Percentiles rank a stretch among this genome's conserved stretches.
phyloP scores from a whole-genome alignment of 2,888 invertebrate species.

The Drosophila picticornis region DNA sequence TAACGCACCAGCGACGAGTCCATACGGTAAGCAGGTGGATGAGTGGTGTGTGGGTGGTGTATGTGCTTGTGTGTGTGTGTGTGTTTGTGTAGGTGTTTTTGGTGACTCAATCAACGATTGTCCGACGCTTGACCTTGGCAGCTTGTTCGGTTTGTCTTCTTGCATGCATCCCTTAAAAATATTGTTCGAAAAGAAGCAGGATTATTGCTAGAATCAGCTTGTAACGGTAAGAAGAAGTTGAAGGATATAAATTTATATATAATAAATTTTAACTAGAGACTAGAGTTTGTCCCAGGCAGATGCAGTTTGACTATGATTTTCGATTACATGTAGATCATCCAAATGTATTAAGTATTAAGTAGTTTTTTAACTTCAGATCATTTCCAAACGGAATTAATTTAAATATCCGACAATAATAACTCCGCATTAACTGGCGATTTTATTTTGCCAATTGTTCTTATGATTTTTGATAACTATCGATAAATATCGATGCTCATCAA shows the following conservation, averaged over 20 bases:
- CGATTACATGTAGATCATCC: not conserved
- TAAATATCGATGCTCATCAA: not conserved
- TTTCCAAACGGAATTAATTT: too few species aligned
- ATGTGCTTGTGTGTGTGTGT: not conserved
- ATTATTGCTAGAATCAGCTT: not conserved
- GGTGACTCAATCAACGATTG: constrained; percentile 24
- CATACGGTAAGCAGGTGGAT: constrained; percentile 18
- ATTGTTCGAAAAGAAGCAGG: not conserved
- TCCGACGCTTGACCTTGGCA: constrained; percentile 52
- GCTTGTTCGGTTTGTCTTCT: constrained; percentile 1
- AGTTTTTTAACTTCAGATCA: too few species aligned
- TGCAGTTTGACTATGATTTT: not conserved
- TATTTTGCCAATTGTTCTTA: too few species aligned
- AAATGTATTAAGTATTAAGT: too few species aligned
- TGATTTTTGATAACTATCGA: not conserved
- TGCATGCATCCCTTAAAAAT: not conserved
- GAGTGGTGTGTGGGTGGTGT: not conserved
- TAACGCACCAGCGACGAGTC: constrained; percentile 9
- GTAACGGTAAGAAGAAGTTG: not conserved
- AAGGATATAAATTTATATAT: not conserved
- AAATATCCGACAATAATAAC: too few species aligned
- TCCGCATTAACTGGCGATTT: too few species aligned
- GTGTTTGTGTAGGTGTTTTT: not conserved
- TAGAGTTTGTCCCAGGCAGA: not conserved
- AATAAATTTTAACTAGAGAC: not conserved